Evolutionary conservation across 1,140 invertebrate species (phyloP), one percentile per base, ranked within the genome.

Genomic region (Pantala flavescens): DNA sequence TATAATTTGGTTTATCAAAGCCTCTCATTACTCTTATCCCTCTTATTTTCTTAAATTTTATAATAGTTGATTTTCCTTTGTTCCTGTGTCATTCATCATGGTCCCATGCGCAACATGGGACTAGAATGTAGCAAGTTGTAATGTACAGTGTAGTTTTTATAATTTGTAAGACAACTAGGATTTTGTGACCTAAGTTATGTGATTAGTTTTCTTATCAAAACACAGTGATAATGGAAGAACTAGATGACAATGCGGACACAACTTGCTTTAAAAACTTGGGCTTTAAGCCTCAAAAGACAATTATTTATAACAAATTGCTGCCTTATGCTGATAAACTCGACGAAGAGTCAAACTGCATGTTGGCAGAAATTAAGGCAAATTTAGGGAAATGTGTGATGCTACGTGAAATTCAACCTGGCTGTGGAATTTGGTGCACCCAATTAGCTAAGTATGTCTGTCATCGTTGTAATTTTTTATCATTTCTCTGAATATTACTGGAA

Each of bases 281-380:
- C 23, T 81, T 79, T 73, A 79, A 78, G 75, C 82, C 81, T 24
- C 90, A 91, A 81, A 89, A 87, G 79, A 88, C 90, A 78, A 83
- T 87, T 74, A 78, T 87, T 71, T 88, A 87, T 73, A 90, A 91
- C 79, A 87, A 87, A 80, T 81, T 90, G 63, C 80, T 92, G 49
- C 90, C 90, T 12, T 92, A 91, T 82, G 85, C 85, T 7, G 84
- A 85, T 23, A 80, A 88, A 77, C 79, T 92, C 63, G 88, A 91
- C 74, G 82, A 84, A 21, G 90, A 92, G 82, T 88, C 90, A 0
- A 80, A 81, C 63, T 79, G 77, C 75, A 84, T 89, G 70, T 84
- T 91, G 72, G 77, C 82, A 12, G 85, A 89, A 74, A 90, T 92
- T 55, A 92, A 91, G 82, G 87, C 82, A 73, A 90, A 91, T 82